These are phyloP conservation scores for Heliconius charithonia DNA, from an alignment of 2,888 invertebrate genomes.

Conservation along the genomic window DNA sequence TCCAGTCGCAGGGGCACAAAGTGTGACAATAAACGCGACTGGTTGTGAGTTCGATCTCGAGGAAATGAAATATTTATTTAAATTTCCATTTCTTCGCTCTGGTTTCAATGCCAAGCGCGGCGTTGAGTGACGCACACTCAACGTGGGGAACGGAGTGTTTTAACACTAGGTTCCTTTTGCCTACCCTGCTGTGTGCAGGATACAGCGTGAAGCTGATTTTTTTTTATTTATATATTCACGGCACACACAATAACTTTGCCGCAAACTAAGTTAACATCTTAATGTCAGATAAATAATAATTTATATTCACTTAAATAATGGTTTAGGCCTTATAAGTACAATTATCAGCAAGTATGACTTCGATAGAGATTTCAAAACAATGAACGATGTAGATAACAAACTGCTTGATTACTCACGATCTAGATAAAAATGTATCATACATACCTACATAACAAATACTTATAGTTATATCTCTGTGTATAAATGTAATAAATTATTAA, in stretches of 20 bases:
- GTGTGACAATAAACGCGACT: too few species aligned
- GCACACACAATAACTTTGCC: neutral
- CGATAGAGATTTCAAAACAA: conserved; percentile 24
- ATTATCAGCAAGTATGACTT: neutral
- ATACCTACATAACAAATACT: neutral
- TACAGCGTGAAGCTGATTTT: too few species aligned
- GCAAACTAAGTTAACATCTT: neutral
- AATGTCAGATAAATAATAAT: neutral
- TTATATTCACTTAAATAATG: neutral
- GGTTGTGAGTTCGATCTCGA: too few species aligned
- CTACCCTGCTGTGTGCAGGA: too few species aligned
- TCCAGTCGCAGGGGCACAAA: too few species aligned
- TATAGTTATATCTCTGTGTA: neutral
- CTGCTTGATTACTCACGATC: conserved; percentile 32
- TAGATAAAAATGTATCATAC: conserved; percentile 22
- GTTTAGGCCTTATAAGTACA: neutral
- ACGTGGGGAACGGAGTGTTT: too few species aligned
- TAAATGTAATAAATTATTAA: too few species aligned
- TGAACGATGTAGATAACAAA: conserved; percentile 21
- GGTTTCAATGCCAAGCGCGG: too few species aligned
- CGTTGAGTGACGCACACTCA: too few species aligned
- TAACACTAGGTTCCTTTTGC: too few species aligned
- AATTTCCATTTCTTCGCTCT: too few species aligned
- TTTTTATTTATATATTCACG: neutral
- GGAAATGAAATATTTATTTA: too few species aligned